Conservation (phyloP, 2,797 vertebrate genomes). For the Smutsia temminckii region DNA sequence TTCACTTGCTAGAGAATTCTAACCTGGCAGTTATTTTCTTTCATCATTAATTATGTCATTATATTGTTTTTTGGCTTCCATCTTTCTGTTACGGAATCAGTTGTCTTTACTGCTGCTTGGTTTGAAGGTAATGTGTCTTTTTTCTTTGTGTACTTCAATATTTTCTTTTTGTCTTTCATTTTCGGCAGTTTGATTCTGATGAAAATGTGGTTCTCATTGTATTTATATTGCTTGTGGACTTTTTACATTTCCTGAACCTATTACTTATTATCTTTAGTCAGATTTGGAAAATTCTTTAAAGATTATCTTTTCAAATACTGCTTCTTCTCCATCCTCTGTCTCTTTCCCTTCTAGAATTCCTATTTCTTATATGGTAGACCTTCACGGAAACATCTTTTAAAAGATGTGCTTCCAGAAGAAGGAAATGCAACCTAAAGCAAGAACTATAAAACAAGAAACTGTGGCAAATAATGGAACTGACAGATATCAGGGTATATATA, state of each 20-base stretch:
- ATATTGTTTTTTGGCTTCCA: background rate
- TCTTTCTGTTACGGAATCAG: background rate
- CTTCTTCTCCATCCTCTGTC: background rate
- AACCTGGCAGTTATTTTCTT: background rate
- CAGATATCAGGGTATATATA: background rate
- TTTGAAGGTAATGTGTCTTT: background rate
- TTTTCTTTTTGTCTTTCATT: conserved; percentile 1
- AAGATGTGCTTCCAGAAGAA: background rate
- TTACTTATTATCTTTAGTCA: background rate
- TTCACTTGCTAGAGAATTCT: background rate
- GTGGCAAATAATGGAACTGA: background rate
- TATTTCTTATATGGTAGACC: background rate
- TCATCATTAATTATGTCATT: background rate
- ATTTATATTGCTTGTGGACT: background rate
- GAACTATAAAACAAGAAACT: background rate
- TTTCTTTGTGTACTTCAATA: background rate
- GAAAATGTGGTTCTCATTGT: background rate
- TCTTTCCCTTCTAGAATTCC: background rate
- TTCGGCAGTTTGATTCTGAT: background rate
- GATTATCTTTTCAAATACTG: background rate
- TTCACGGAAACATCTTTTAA: background rate
- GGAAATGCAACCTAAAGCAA: background rate
- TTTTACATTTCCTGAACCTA: background rate
- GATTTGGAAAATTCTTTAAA: conserved; percentile 1
- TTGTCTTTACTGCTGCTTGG: background rate